Evolutionary conservation across 2,888 invertebrate species (phyloP).

Genomic region (Coremacera marginata): DNA sequence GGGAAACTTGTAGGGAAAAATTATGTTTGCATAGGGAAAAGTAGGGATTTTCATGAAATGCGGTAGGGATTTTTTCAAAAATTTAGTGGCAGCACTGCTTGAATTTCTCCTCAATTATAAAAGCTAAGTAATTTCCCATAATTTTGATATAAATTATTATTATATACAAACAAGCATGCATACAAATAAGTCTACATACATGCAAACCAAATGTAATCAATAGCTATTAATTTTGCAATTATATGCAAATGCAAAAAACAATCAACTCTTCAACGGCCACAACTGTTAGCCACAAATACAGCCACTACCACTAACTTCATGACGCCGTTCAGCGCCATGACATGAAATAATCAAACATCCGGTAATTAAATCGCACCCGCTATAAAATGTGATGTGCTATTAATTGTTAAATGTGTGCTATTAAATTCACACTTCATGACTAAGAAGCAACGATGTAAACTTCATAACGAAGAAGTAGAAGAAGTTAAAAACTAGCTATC

Average conservation of each 20-base stretch:
- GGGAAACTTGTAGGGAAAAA: too few relatives aligned
- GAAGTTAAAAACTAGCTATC: neutral
- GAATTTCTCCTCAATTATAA: too few relatives aligned
- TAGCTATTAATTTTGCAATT: slow-evolving; percentile 1
- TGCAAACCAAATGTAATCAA: neutral
- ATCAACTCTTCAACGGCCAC: neutral
- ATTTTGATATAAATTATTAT: too few relatives aligned
- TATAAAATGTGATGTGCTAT: neutral
- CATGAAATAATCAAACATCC: slow-evolving; percentile 8
- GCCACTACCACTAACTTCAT: neutral
- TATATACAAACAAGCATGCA: neutral
- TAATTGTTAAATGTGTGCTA: neutral
- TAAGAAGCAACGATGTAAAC: neutral
- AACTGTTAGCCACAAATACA: neutral
- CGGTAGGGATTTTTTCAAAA: too few relatives aligned
- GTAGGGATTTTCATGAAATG: too few relatives aligned
- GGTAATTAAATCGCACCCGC: slow-evolving; percentile 39
- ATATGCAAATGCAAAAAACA: neutral
- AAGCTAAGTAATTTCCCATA: too few relatives aligned
- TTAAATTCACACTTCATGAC: neutral
- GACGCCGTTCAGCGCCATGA: slow-evolving; percentile 6
- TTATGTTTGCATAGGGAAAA: too few relatives aligned
- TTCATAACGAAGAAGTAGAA: neutral
- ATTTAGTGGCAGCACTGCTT: too few relatives aligned
- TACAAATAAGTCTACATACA: neutral